Evolutionary conservation across 2,113 vertebrate species (phyloP), one percentile per base, ranked within the genome.

Genomic region (Tachuris rubrigastra): DNA sequence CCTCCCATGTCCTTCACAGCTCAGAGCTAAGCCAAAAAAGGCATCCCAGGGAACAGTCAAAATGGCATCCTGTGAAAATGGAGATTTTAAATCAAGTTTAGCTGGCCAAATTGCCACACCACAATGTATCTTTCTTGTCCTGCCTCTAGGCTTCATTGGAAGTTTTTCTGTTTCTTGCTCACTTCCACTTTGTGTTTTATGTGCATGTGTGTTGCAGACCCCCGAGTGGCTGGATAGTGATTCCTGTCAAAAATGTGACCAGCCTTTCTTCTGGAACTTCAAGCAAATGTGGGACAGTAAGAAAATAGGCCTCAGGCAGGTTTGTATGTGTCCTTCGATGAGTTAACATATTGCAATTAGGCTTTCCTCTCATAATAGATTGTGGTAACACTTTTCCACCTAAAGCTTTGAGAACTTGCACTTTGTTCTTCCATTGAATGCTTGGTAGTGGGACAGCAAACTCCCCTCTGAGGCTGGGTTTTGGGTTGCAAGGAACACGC

Each of bases 241-340:
- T 93, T 99, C 99, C 56, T 99, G 99, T 97, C 99, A 99, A 95
- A 99, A 99, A 96, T 99, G 99, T 95, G 98, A 99, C 86, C 99
- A 99, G 97, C 99, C 99, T 58, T 99, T 99, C 97, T 99, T 99
- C 98, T 99, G 99, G 99, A 99, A 99, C 98, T 99, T 99, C 98
- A 99, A 99, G 97, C 99, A 99, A 95, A 99, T 99, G 99, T 99
- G 99, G 99, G 99, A 99, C 98, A 99, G 98, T 93, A 99, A 99
- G 98, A 99, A 99, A 97, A 99, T 99, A 63, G 99, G 99, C 82
- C 97, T 99, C 9, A 98, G 99, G 94, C 99, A 99, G 99, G 99
- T 99, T 94, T 71, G 97, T 97, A 87, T 52, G 27, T 2, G 17
- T 68, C 39, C 35, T 76, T 67, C 52, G 24, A 37, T 79, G 62